A percentile compares a stretch with the other conserved stretches of the same genome.
Conservation (phyloP, 1,140 invertebrate species). For the Euglossa dilemma region DNA sequence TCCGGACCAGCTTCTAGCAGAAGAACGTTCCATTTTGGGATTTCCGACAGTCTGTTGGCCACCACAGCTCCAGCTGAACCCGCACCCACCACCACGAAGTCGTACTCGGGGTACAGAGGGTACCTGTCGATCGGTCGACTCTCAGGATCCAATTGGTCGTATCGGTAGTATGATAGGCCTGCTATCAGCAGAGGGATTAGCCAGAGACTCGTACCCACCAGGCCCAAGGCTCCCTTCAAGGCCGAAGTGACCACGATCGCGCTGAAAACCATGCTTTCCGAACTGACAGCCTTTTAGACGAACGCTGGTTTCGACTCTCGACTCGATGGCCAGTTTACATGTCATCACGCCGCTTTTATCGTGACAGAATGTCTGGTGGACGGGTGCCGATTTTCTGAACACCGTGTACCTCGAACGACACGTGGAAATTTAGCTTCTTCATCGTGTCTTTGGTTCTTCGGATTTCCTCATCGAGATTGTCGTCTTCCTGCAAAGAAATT, state of each 20-base stretch:
- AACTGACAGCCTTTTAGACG: neutral
- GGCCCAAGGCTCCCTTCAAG: conserved; percentile 87
- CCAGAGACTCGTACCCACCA: conserved; percentile 90
- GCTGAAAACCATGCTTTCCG: conserved; percentile 86
- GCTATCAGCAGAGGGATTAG: conserved; percentile 91
- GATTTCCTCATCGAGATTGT: neutral
- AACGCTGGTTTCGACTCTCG: conserved; percentile 9
- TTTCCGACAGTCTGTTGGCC: conserved; percentile 93
- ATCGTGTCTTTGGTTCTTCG: neutral
- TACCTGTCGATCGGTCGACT: conserved; percentile 85
- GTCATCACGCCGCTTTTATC: conserved; percentile 3
- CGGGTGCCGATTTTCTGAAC: conserved; percentile 67
- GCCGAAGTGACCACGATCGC: conserved; percentile 88
- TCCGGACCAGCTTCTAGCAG: conserved; percentile 96
- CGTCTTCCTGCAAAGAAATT: conserved; percentile 32
- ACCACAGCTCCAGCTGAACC: conserved; percentile 97
- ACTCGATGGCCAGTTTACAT: neutral
- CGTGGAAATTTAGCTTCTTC: conserved; percentile 12
- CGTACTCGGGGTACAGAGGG: conserved; percentile 87
- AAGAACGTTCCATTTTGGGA: conserved; percentile 90
- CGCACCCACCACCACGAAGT: conserved; percentile 94
- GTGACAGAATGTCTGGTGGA: conserved; percentile 64
- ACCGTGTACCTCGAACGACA: conserved; percentile 37
- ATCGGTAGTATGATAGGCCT: conserved; percentile 91
- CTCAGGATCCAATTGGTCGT: conserved; percentile 91